These are phyloP conservation scores for Oryctes rhinoceros DNA, from an alignment of 1,140 invertebrate species.

Conservation along the genomic window DNA sequence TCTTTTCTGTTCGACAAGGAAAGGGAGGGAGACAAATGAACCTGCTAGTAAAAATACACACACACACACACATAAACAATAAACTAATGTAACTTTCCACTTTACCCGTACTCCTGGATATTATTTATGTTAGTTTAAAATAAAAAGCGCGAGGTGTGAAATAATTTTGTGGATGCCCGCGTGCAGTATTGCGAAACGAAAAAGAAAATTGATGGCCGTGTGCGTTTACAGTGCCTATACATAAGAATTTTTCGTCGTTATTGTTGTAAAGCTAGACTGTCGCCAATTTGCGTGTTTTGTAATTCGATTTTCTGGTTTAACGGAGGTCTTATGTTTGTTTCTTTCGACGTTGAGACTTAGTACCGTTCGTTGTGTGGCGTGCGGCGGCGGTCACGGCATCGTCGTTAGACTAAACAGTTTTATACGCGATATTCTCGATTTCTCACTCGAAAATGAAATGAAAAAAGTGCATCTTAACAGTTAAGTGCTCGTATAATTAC, in stretches of 20 bases:
- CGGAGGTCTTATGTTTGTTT: slow-evolving; percentile 25
- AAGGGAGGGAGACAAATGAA: not conserved
- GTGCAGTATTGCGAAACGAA: slow-evolving; percentile 3
- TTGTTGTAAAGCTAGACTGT: slow-evolving; percentile 25
- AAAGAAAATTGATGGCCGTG: slow-evolving; percentile 16
- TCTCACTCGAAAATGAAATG: too few species aligned
- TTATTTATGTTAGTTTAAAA: not conserved
- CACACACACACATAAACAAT: not conserved
- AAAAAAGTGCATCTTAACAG: too few species aligned
- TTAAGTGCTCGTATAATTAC: too few species aligned
- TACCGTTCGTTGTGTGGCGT: slow-evolving; percentile 23
- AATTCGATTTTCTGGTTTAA: slow-evolving; percentile 37
- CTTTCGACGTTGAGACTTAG: slow-evolving; percentile 33
- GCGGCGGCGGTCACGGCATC: slow-evolving; percentile 24
- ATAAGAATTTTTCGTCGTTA: slow-evolving; percentile 21
- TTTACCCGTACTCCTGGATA: not conserved
- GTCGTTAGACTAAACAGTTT: slow-evolving; percentile 14
- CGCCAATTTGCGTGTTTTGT: slow-evolving; percentile 36
- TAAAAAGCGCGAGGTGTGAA: not conserved
- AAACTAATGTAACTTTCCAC: not conserved
- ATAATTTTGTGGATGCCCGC: not conserved
- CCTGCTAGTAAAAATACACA: not conserved
- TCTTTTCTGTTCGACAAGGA: not conserved
- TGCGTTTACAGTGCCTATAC: not conserved
- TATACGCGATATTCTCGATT: not conserved